A percentile compares a stretch with the other conserved stretches of the same genome.
Evolutionary conservation across 2,888 invertebrate genomes (phyloP).

Genomic region (Apodemia hepburni): DNA sequence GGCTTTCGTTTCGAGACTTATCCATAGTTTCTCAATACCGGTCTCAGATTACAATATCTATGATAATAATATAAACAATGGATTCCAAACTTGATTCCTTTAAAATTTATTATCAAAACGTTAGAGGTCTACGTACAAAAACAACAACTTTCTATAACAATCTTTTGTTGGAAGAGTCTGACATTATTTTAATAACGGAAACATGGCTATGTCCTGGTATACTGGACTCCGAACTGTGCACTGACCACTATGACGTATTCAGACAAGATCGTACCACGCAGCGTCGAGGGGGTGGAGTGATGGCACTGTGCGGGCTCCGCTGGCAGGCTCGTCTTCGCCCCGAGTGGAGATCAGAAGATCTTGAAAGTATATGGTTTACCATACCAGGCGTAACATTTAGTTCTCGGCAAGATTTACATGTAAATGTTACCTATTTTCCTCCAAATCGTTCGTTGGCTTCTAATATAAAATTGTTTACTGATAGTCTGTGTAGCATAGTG

Average conservation of each 20-base stretch:
- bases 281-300: slow-evolving; percentile 20
- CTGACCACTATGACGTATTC: slow-evolving; percentile 12
- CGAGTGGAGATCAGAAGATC: slow-evolving; percentile 16
- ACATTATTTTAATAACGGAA: slow-evolving; percentile 19
- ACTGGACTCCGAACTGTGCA: slow-evolving; percentile 16
- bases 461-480: neutral
- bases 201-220: slow-evolving; percentile 22
- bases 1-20: too few relatives aligned
- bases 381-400: neutral
- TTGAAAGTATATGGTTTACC: slow-evolving; percentile 18
- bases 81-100: neutral
- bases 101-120: slow-evolving; percentile 9
- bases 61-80: slow-evolving; percentile 13
- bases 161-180: slow-evolving; percentile 1
- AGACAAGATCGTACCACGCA: slow-evolving; percentile 8
- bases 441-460: neutral
- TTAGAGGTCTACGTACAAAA: slow-evolving; percentile 20
- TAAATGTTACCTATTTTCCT: slow-evolving; percentile 19
- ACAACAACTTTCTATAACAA: slow-evolving; percentile 21
- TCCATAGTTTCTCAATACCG: neutral
- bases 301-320: slow-evolving; percentile 14
- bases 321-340: slow-evolving; percentile 15
- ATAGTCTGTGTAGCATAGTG: neutral
- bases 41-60: neutral
- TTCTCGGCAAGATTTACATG: slow-evolving; percentile 6